Conservation (phyloP, 2,888 invertebrate genomes). For the Eupsilia transversa region DNA sequence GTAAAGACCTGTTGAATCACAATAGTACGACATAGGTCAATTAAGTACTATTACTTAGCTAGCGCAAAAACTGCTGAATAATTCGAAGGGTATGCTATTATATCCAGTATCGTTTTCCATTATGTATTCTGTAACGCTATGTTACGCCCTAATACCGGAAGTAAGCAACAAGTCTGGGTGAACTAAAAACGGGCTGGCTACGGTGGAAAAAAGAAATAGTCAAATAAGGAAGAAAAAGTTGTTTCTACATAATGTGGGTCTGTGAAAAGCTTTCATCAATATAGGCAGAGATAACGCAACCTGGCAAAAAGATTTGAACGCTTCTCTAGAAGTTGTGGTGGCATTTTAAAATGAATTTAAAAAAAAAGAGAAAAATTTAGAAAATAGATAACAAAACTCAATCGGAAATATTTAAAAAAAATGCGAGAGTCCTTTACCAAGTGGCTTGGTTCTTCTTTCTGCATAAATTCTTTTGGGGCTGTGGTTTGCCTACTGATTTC, state of each 20-base stretch:
- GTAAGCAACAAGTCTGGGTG: conserved; percentile 32
- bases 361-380: no score
- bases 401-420: neutral
- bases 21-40: conserved; percentile 8
- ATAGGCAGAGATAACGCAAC: neutral
- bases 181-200: neutral
- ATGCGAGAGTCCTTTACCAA: neutral
- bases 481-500: no score
- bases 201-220: no score
- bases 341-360: no score
- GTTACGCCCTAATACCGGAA: neutral
- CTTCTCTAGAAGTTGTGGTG: neutral
- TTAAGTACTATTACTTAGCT: conserved; percentile 4
- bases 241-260: neutral
- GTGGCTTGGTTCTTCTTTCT: neutral
- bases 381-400: neutral
- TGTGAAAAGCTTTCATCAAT: neutral
- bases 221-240: no score
- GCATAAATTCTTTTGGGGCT: no score
- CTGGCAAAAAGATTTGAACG: neutral
- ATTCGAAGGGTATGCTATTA: conserved; percentile 8
- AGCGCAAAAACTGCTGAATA: conserved; percentile 38
- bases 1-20: conserved; percentile 49
- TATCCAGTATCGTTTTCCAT: no score
- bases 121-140: conserved; percentile 22